Evolutionary conservation across 2,888 invertebrate genomes (phyloP).

Genomic region (Leucophenga maculata): DNA sequence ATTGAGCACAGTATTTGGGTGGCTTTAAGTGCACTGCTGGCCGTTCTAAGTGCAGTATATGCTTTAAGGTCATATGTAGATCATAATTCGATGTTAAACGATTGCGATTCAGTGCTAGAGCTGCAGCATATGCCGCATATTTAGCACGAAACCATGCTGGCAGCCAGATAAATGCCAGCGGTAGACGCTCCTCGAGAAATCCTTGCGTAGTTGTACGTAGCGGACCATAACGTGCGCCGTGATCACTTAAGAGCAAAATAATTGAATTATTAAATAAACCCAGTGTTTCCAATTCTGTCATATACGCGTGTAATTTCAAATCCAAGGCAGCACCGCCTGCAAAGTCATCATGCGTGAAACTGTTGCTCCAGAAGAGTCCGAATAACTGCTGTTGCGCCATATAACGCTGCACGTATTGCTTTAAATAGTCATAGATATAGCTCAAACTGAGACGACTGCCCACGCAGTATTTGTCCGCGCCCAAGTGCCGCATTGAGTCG

Average conservation of each 20-base stretch:
- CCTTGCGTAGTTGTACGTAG: slow-evolving; percentile 75
- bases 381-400: slow-evolving; percentile 76
- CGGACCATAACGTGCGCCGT: slow-evolving; percentile 81
- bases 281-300: slow-evolving; percentile 74
- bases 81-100: slow-evolving; percentile 82
- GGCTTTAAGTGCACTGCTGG: no score
- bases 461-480: slow-evolving; percentile 73
- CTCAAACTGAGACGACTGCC: slow-evolving; percentile 77
- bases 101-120: slow-evolving; percentile 76
- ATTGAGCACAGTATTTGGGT: slow-evolving; percentile 75
- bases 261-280: slow-evolving; percentile 77
- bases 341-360: slow-evolving; percentile 79
- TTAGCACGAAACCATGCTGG: slow-evolving; percentile 76
- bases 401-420: slow-evolving; percentile 77
- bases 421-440: slow-evolving; percentile 78
- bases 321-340: slow-evolving; percentile 79
- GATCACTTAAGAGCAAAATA: slow-evolving; percentile 82
- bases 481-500: slow-evolving; percentile 6
- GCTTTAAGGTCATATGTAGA: slow-evolving; percentile 78
- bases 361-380: slow-evolving; percentile 82
- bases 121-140: slow-evolving; percentile 73
- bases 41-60: slow-evolving; percentile 70
- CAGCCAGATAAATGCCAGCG: slow-evolving; percentile 79
- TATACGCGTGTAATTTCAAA: slow-evolving; percentile 74
- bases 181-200: slow-evolving; percentile 83